A percentile compares a stretch with the other conserved stretches of the same genome.
Evolutionary conservation across 2,113 vertebrate species (phyloP).

Genomic region (Anarhynchus alexandrinus): DNA sequence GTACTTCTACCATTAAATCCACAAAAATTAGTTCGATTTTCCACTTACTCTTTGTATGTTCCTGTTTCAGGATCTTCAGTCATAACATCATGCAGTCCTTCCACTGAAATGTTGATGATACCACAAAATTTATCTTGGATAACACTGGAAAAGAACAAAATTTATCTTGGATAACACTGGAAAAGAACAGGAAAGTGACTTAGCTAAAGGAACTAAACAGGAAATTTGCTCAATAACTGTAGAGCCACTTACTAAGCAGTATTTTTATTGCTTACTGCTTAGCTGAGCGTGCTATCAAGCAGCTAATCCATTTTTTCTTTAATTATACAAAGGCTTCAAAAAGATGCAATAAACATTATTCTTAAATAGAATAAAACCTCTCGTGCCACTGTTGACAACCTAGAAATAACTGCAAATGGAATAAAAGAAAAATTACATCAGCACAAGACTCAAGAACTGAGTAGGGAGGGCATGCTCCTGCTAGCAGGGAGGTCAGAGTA

Average conservation of each 20-base stretch:
- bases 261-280: not conserved
- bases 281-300: not conserved
- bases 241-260: not conserved
- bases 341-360: not conserved
- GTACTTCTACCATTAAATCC: not conserved
- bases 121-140: slow-evolving; percentile 98
- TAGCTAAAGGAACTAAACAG: slow-evolving; percentile 28
- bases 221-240: not conserved
- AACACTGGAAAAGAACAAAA: slow-evolving; percentile 85
- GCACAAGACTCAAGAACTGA: not conserved
- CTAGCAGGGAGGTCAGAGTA: not conserved
- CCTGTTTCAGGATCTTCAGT: slow-evolving; percentile 91
- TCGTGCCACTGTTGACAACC: not conserved
- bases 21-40: not conserved
- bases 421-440: not conserved
- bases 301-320: not conserved
- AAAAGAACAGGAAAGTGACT: slow-evolving; percentile 58
- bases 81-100: slow-evolving; percentile 95
- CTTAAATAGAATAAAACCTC: not conserved
- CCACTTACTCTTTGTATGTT: slow-evolving; percentile 93
- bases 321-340: not conserved
- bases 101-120: slow-evolving; percentile 92
- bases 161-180: slow-evolving; percentile 89
- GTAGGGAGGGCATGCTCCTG: not conserved
- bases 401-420: not conserved